Percentiles rank a stretch among this genome's conserved stretches.
Evolutionary conservation across 1,140 invertebrate genomes (phyloP).

Genomic region (Bactericera cockerelli): DNA sequence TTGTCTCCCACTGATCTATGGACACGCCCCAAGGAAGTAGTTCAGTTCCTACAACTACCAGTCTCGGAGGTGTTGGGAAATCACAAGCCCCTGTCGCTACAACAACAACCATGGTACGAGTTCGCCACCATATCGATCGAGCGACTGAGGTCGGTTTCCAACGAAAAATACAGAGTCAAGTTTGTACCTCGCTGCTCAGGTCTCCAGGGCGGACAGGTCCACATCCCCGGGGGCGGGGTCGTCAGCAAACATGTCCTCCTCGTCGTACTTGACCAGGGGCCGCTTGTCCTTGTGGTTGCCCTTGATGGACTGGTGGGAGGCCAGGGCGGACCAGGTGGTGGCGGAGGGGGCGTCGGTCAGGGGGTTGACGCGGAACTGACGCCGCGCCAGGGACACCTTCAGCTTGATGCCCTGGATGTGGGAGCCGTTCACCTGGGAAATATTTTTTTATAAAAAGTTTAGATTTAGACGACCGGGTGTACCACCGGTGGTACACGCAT

Average conservation of each 20-base stretch:
- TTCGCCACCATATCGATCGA: no score
- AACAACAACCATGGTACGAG: no score
- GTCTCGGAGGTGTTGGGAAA: no score
- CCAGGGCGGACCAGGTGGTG: conserved; percentile 61
- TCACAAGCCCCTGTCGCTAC: no score
- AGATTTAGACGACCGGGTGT: no score
- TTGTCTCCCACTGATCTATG: no score
- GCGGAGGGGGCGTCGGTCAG: conserved; percentile 60
- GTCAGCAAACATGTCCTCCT: conserved; percentile 25
- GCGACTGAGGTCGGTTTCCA: no score
- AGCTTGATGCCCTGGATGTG: conserved; percentile 61
- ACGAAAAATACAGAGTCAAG: no score
- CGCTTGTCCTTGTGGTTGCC: conserved; percentile 57
- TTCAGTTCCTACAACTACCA: no score
- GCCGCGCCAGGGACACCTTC: conserved; percentile 62
- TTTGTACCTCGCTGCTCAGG: no score
- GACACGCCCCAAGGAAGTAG: no score
- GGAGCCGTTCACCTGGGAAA: conserved; percentile 58
- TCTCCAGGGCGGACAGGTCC: background rate
- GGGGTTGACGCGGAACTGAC: conserved; percentile 65
- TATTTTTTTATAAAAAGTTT: conserved; percentile 16
- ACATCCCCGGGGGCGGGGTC: background rate
- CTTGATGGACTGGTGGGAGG: conserved; percentile 63
- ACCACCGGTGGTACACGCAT: no score
- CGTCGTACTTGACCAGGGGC: conserved; percentile 51